Evolutionary conservation across 30 jellyfish, hydroid and myxozoan species (phyloP).

Genomic region (Hydractinia echinata): DNA sequence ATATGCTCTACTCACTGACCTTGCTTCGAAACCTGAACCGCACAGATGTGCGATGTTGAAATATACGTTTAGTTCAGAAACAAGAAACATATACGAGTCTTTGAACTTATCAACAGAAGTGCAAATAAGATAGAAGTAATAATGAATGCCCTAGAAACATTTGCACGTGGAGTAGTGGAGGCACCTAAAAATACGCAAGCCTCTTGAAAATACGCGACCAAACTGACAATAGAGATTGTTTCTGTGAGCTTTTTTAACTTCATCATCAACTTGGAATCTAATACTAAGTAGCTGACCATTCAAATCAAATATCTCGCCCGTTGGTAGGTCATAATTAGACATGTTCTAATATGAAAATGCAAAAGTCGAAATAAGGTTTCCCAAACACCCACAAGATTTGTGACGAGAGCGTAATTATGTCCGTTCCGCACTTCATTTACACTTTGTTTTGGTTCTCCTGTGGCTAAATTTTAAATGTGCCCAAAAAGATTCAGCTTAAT

Average conservation of each 20-base stretch:
- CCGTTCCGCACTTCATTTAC: background rate
- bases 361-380: background rate
- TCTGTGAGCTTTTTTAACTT: background rate
- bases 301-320: background rate
- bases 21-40: no score
- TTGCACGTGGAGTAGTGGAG: no score
- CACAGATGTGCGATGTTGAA: no score
- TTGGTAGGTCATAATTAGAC: background rate
- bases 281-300: background rate
- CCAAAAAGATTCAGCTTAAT: background rate
- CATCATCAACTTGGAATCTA: background rate
- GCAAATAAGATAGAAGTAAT: no score
- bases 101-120: no score
- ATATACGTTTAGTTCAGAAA: no score
- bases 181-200: constrained; percentile 14
- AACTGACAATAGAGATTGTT: background rate
- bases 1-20: no score
- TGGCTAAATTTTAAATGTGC: background rate
- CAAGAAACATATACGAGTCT: no score
- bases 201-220: background rate
- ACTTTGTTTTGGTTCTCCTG: background rate
- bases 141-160: no score
- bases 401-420: background rate
- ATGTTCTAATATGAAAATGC: background rate
- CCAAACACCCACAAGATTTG: background rate